These are phyloP conservation scores for Cassiopea xamachana DNA, from an alignment of 30 jellyfish, hydroid and myxozoan genomes.

Conservation along the genomic window DNA sequence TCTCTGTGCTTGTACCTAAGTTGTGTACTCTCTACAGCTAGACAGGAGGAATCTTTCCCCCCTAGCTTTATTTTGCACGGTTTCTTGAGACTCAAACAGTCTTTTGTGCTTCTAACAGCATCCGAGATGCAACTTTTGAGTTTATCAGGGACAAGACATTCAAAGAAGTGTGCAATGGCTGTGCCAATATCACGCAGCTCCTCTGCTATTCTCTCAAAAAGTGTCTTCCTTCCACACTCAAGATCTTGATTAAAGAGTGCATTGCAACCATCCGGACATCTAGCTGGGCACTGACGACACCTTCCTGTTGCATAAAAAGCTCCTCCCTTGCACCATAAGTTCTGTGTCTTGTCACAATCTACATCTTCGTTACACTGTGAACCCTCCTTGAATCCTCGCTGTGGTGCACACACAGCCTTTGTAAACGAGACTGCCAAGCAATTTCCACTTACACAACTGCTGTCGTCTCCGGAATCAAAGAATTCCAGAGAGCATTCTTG, in stretches of 20 bases:
- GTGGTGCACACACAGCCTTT: conserved; percentile 44
- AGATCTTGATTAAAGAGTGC: conserved; percentile 41
- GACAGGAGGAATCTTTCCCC: conserved; percentile 39
- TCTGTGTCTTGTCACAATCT: conserved; percentile 53
- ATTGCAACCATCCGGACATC: conserved; percentile 48
- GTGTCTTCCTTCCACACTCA: conserved; percentile 37
- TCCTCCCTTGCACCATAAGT: conserved; percentile 59
- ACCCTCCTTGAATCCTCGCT: conserved; percentile 34
- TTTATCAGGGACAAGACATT: conserved; percentile 24
- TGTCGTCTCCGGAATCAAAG: conserved; percentile 20
- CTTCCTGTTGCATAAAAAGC: conserved; percentile 42
- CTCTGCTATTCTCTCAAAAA: conserved; percentile 37
- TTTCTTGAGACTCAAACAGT: conserved; percentile 10
- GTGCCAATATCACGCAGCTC: conserved; percentile 2
- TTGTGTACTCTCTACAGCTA: not conserved
- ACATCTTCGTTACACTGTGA: conserved; percentile 42
- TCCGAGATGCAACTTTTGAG: conserved; percentile 21
- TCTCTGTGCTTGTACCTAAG: not conserved
- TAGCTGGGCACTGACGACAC: conserved; percentile 28
- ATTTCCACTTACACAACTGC: conserved; percentile 25
- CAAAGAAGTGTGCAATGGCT: conserved; percentile 4
- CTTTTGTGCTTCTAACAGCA: not conserved
- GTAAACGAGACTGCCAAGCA: conserved; percentile 36
- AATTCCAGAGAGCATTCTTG: conserved; percentile 26
- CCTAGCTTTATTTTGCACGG: conserved; percentile 41